These are phyloP conservation scores for Caenorhabditis sinica DNA, from an alignment of 2,888 invertebrate species.

Conservation along the genomic window DNA sequence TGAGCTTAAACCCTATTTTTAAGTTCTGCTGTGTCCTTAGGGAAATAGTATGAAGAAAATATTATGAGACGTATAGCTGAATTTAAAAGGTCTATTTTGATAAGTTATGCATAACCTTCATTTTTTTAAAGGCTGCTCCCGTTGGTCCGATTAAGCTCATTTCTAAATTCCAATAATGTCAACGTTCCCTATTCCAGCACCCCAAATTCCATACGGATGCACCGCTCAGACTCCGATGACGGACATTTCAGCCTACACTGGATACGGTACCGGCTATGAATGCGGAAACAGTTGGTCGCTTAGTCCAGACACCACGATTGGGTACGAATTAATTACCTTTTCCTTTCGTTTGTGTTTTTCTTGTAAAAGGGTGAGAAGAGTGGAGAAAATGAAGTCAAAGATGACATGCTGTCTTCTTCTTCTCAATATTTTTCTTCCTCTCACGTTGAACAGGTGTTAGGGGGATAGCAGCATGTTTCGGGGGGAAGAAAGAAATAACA, in stretches of 20 bases:
- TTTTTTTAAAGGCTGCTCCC: neutral
- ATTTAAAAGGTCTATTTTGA: too few species aligned
- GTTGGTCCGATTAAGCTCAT: neutral
- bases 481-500: neutral
- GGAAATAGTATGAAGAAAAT: too few species aligned
- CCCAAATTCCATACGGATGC: constrained; percentile 67
- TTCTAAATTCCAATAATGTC: neutral
- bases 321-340: constrained; percentile 54
- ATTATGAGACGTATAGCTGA: too few species aligned
- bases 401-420: constrained; percentile 26
- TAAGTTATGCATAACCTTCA: too few species aligned
- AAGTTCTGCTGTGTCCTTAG: too few species aligned
- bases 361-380: neutral
- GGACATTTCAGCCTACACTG: constrained; percentile 73
- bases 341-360: constrained; percentile 26
- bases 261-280: constrained; percentile 77
- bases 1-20: too few species aligned
- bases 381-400: constrained; percentile 11
- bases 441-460: constrained; percentile 22
- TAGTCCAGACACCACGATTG: constrained; percentile 71
- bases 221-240: constrained; percentile 68
- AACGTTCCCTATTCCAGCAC: constrained; percentile 26
- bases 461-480: neutral
- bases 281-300: constrained; percentile 77
- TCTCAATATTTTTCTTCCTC: neutral